Evolutionary conservation across 1,140 invertebrate species (phyloP), one percentile per base, ranked within the genome.

Genomic region (Trichonephila inaurata): DNA sequence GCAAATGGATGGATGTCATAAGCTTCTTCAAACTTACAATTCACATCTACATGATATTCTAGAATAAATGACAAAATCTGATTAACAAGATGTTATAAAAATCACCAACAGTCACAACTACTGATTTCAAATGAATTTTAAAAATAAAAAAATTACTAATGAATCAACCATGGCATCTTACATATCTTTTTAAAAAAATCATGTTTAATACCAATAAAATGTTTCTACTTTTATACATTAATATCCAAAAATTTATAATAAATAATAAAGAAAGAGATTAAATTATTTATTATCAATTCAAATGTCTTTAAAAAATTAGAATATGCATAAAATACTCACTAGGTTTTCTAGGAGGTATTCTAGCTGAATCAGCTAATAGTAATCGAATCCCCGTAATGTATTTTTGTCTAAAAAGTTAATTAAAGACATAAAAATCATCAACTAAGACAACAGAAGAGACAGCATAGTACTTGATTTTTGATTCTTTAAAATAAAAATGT

Each of bases 1-100:
- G 96, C 97, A 95, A 97, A 97, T 18, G 96, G 96, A 95, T 96
- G 96, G 81, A 97, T 95, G 14, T 95, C 94, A 21, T 89, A 69
- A 21, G 82, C 86, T 28, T 94, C 91, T 62, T 94, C 69, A 51
- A 95, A 90, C 66, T 86, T 89, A 77, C 95, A 96, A 94, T 96
- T 96, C 66, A 95, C 95, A 94, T 96, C 96, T 10, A 95, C 95
- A 94, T 96, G 95, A 89, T 95, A 95, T 94, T 95, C 95, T 96
- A 94, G n/a, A 94, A 93, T 83, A 86, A 72, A 8, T 87, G 19
- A 21, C 2, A 83, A 40, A 64, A 91, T 51, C 16, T 21, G 10
- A 51, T 10, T 51, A 51, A 5, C 10, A 51, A 51, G 10, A 51
- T 51, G 51, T 51, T 7, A 51, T 5, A 51, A 10, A 10, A 7